Evolutionary conservation across 2,113 vertebrate genomes (phyloP).

Genomic region (Oreochromis spilurus): DNA sequence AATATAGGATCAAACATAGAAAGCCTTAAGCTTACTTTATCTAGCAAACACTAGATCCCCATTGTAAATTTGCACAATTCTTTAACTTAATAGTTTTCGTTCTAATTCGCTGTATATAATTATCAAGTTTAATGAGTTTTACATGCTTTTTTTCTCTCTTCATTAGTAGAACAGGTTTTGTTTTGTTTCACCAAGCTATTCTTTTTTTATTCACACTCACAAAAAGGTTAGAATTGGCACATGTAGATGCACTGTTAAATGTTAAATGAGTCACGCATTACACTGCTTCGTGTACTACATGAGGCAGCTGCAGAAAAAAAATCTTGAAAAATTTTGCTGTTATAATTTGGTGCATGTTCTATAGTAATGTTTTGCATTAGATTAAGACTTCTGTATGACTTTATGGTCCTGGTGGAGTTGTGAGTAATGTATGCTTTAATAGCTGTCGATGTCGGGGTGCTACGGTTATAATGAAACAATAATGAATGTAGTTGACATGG

Average conservation of each 20-base stretch:
- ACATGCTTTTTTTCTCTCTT: background rate
- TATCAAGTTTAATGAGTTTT: background rate
- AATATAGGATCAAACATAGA: background rate
- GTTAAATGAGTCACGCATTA: background rate
- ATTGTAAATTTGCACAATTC: background rate
- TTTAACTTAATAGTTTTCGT: background rate
- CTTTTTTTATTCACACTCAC: background rate
- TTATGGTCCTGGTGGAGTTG: background rate
- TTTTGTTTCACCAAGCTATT: background rate
- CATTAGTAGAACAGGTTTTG: background rate
- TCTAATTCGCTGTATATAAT: background rate
- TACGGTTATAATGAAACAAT: background rate
- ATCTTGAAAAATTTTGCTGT: background rate
- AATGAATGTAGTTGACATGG: background rate
- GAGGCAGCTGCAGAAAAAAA: background rate
- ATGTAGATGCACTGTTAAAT: background rate
- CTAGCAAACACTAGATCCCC: background rate
- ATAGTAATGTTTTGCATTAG: background rate
- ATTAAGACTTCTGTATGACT: background rate
- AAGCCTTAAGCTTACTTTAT: background rate
- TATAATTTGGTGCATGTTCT: background rate
- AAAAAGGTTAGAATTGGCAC: background rate
- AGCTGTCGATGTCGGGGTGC: background rate
- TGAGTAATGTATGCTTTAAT: background rate
- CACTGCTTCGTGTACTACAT: background rate